Percentiles rank a stretch among this genome's conserved stretches.
Conservation (phyloP, 2,888 invertebrate genomes). For the Mechanitis mazaeus region DNA sequence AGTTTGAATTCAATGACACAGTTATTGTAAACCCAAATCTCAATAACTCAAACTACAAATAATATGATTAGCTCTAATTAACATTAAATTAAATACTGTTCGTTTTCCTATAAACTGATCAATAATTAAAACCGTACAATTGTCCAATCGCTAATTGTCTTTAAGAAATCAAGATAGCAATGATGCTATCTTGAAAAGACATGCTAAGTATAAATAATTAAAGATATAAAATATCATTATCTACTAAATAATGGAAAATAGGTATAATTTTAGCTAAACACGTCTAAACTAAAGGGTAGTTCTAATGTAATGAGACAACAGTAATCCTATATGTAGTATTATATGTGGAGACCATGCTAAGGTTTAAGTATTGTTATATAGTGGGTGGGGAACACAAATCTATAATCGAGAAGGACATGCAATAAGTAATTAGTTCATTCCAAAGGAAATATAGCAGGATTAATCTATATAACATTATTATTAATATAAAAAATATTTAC, state of each 20-base stretch:
- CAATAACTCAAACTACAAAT: constrained; percentile 27
- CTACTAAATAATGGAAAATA: constrained; percentile 17
- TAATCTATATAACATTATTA: constrained; percentile 63
- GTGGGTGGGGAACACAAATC: constrained; percentile 55
- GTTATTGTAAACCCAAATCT: background rate
- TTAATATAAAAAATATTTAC: constrained; percentile 70
- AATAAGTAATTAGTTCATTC: constrained; percentile 69
- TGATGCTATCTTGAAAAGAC: background rate
- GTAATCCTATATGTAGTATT: constrained; percentile 21
- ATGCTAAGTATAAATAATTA: constrained; percentile 5
- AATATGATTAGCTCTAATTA: constrained; percentile 17
- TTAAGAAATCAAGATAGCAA: constrained; percentile 1
- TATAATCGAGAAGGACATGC: constrained; percentile 55
- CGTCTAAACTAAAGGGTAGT: constrained; percentile 14
- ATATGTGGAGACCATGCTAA: constrained; percentile 55
- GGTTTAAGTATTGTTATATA: constrained; percentile 41
- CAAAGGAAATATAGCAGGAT: constrained; percentile 66
- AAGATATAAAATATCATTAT: background rate
- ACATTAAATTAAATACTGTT: constrained; percentile 10
- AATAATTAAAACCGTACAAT: constrained; percentile 1
- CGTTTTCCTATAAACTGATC: constrained; percentile 11
- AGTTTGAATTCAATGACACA: constrained; percentile 28
- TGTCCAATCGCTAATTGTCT: background rate
- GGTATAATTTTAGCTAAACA: constrained; percentile 11
- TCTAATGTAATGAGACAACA: constrained; percentile 12